A percentile compares a stretch with the other conserved stretches of the same genome.
Conservation (phyloP, 2,888 invertebrate species). For the Callosobruchus maculatus region DNA sequence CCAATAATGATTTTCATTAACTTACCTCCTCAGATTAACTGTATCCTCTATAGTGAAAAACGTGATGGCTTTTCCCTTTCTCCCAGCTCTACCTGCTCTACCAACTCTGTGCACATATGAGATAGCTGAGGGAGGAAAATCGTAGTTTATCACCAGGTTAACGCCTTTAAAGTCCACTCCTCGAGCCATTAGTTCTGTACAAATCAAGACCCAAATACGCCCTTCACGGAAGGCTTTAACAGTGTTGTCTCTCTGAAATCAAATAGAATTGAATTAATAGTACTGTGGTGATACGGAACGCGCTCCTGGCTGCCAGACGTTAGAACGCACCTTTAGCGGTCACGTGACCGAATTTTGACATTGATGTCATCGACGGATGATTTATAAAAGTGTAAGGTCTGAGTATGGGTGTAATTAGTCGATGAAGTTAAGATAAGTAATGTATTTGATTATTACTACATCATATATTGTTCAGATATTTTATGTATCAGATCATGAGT, state of each 20-base stretch:
- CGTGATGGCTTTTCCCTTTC: slow-evolving; percentile 83
- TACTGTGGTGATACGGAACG: too few species aligned
- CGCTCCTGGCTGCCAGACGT: too few species aligned
- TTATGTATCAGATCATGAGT: too few species aligned
- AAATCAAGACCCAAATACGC: slow-evolving; percentile 92
- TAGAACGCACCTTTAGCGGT: too few species aligned
- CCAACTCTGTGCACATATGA: slow-evolving; percentile 87
- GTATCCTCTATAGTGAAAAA: slow-evolving; percentile 91
- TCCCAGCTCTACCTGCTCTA: slow-evolving; percentile 91
- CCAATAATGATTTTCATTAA: background rate
- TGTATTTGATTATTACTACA: too few species aligned
- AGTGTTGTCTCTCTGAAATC: slow-evolving; percentile 80
- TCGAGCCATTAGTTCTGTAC: slow-evolving; percentile 94
- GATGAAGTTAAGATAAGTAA: too few species aligned
- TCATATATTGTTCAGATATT: too few species aligned
- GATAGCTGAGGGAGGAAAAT: slow-evolving; percentile 88
- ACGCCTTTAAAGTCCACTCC: slow-evolving; percentile 97
- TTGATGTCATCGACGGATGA: too few species aligned
- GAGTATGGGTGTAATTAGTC: too few species aligned
- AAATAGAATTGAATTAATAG: slow-evolving; percentile 10
- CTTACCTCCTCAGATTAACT: slow-evolving; percentile 76
- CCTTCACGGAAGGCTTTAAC: slow-evolving; percentile 89
- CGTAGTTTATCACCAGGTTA: slow-evolving; percentile 94
- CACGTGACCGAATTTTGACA: too few species aligned
- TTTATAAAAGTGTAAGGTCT: too few species aligned